Conservation (phyloP, 2,797 vertebrate genomes). For the Erpetoichthys calabaricus region DNA sequence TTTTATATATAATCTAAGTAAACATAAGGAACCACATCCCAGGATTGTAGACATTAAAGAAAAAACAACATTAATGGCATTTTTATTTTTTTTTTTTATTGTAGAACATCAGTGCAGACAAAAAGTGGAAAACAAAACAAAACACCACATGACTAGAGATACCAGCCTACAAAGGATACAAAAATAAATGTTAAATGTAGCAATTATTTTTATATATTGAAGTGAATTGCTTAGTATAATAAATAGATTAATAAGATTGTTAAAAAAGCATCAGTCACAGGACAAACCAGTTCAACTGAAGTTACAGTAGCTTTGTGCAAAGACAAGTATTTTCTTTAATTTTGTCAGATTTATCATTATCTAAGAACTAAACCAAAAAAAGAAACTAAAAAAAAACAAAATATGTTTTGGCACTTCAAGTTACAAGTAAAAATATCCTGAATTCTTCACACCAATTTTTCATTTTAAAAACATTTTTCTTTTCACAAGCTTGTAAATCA, state of each 20-base stretch:
- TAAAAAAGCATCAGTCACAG: constrained; percentile 88
- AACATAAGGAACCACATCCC: too few relatives aligned
- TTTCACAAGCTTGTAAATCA: constrained; percentile 7
- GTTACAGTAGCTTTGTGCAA: constrained; percentile 92
- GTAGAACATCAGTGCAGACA: constrained; percentile 11
- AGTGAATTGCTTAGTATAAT: constrained; percentile 75
- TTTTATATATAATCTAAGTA: too few relatives aligned
- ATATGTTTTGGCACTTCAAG: constrained; percentile 76
- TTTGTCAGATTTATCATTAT: constrained; percentile 22
- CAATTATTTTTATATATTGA: constrained; percentile 61
- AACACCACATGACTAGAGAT: constrained; percentile 42
- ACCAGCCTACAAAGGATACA: constrained; percentile 67
- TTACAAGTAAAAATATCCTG: constrained; percentile 28
- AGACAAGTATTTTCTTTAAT: constrained; percentile 39
- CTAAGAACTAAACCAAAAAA: constrained; percentile 42
- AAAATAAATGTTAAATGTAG: constrained; percentile 45
- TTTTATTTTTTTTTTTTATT: constrained; percentile 7
- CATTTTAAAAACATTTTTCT: constrained; percentile 6
- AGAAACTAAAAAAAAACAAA: constrained; percentile 53
- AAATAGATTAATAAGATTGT: constrained; percentile 68
- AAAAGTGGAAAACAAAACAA: constrained; percentile 10
- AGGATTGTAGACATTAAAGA: too few relatives aligned
- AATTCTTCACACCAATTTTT: constrained; percentile 15
- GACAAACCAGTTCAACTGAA: constrained; percentile 78
- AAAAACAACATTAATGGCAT: too few relatives aligned